Conservation (phyloP, 2,797 vertebrate species). For the Enteromius fasciolatus region DNA sequence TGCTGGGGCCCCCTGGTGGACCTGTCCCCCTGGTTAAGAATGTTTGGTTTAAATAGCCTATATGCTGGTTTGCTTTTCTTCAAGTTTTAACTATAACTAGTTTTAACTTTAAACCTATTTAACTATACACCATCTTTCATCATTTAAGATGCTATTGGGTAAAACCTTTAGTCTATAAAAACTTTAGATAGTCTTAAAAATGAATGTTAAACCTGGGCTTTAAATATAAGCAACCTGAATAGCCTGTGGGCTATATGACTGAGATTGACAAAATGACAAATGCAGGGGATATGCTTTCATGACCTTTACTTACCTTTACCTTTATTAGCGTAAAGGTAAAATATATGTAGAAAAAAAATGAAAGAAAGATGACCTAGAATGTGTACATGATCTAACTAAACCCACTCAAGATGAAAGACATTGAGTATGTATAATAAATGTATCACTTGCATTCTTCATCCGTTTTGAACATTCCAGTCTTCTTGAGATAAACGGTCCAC, state of each 20-base stretch:
- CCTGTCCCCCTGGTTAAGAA: not conserved
- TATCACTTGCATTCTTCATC: slow-evolving; percentile 27
- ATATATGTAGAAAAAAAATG: not conserved
- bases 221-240: not conserved
- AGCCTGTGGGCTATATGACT: not conserved
- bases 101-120: too few species aligned
- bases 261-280: not conserved
- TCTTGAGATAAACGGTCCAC: slow-evolving; percentile 21
- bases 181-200: not conserved
- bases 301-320: not conserved
- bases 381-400: not conserved
- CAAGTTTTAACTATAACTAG: too few species aligned
- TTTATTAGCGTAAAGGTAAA: not conserved
- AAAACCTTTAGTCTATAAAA: not conserved
- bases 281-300: not conserved
- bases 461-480: slow-evolving; percentile 13
- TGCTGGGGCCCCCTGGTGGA: slow-evolving; percentile 8
- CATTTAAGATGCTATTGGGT: slow-evolving; percentile 3
- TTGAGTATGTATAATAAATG: slow-evolving; percentile 18
- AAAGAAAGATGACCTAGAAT: not conserved
- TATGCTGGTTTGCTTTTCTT: not conserved
- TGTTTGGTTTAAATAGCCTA: not conserved
- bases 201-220: not conserved
- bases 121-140: not conserved
- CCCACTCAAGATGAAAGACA: not conserved